These are phyloP conservation scores for Gallinago undulata DNA, from an alignment of 2,113 vertebrate species.

Conservation along the genomic window DNA sequence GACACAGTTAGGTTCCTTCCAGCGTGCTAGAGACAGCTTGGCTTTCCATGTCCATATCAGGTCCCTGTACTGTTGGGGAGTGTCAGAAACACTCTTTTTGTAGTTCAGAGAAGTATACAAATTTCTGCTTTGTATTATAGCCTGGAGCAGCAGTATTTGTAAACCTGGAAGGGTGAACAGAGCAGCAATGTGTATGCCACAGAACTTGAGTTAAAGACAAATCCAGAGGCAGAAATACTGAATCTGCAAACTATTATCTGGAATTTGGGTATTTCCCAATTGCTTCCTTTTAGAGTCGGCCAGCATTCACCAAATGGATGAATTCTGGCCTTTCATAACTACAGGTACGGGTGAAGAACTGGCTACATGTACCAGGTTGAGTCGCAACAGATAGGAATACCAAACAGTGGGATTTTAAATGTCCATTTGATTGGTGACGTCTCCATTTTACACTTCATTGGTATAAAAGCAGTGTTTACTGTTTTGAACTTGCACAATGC, in stretches of 20 bases:
- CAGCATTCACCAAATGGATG: background rate
- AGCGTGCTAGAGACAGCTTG: background rate
- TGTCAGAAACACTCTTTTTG: background rate
- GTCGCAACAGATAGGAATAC: background rate
- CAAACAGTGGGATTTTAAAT: background rate
- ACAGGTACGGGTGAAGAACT: background rate
- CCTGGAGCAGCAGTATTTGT: background rate
- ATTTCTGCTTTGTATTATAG: background rate
- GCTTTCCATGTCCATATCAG: background rate
- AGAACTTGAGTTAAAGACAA: background rate
- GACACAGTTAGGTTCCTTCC: background rate
- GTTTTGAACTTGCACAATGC: background rate
- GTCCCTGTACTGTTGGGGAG: background rate
- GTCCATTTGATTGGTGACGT: background rate
- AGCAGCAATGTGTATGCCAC: background rate
- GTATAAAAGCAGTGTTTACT: background rate
- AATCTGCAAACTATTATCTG: background rate
- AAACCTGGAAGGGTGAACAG: background rate
- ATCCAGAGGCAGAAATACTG: background rate
- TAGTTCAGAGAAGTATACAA: background rate
- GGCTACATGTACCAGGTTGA: background rate
- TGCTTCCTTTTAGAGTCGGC: background rate
- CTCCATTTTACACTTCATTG: background rate
- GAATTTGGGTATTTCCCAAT: background rate
- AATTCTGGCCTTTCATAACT: background rate